Evolutionary conservation across 2,113 vertebrate genomes (phyloP).

Genomic region (Toxostoma redivivum): DNA sequence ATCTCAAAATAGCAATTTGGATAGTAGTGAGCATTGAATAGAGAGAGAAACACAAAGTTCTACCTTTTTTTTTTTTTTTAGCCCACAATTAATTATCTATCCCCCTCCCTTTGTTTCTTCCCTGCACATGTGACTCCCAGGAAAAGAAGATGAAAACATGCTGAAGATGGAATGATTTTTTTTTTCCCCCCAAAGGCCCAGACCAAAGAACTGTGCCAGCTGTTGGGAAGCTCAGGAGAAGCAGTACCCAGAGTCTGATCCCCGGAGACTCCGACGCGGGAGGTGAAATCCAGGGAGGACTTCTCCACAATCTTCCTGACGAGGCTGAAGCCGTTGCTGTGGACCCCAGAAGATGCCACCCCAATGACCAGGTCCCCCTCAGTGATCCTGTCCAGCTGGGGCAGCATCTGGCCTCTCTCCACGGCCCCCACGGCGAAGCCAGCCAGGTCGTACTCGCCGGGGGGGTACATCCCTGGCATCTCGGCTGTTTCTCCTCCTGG

Average conservation of each 20-base stretch:
- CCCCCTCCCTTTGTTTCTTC: neutral
- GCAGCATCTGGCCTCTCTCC: slow-evolving; percentile 84
- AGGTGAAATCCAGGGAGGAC: slow-evolving; percentile 75
- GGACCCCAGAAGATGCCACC: slow-evolving; percentile 89
- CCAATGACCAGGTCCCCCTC: slow-evolving; percentile 87
- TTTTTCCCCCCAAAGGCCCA: neutral
- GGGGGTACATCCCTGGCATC: slow-evolving; percentile 89
- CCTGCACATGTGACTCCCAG: neutral
- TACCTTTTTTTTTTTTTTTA: neutral
- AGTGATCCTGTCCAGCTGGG: slow-evolving; percentile 76
- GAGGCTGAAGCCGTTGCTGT: slow-evolving; percentile 97
- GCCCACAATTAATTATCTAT: neutral
- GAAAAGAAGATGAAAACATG: neutral
- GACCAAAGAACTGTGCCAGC: neutral
- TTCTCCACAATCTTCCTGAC: slow-evolving; percentile 87
- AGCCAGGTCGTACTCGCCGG: slow-evolving; percentile 90
- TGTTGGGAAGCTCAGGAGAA: neutral
- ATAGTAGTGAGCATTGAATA: neutral
- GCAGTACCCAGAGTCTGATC: slow-evolving; percentile 82
- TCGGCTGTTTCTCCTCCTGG: slow-evolving; percentile 95
- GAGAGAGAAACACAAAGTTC: neutral
- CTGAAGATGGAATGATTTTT: neutral
- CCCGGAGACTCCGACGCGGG: slow-evolving; percentile 70
- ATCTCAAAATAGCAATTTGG: neutral
- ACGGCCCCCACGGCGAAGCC: slow-evolving; percentile 92